phyloP scores from a whole-genome alignment of 2,113 vertebrate species.

The Indicator indicator region DNA sequence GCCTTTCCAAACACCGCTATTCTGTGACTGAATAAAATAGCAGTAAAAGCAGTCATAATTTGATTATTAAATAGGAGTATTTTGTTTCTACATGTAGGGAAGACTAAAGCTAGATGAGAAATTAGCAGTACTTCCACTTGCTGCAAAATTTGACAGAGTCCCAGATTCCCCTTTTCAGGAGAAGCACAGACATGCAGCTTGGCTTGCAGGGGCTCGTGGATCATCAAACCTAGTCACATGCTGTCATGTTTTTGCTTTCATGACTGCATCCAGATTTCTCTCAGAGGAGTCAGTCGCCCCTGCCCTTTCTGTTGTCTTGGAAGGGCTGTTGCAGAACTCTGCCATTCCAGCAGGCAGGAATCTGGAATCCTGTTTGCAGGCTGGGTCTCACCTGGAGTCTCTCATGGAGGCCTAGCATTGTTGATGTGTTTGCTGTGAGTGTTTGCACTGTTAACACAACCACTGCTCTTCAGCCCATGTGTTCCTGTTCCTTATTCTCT shows the following conservation, averaged over 20 bases:
- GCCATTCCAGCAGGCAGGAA: rapidly evolving
- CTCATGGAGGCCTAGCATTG: rapidly evolving
- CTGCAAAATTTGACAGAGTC: not conserved
- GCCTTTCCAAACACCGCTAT: no score
- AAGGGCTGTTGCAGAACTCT: not conserved
- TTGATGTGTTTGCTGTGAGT: not conserved
- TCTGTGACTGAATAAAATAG: not conserved
- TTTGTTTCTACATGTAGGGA: not conserved
- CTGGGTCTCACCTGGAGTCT: not conserved
- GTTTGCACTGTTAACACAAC: not conserved
- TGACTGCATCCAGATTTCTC: not conserved
- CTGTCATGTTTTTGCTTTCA: not conserved
- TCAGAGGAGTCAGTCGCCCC: not conserved
- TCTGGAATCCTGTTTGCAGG: not conserved
- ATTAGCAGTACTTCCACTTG: rapidly evolving
- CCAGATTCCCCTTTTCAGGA: not conserved
- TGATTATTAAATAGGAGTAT: not conserved
- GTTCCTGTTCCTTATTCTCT: not conserved
- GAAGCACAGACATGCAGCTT: not conserved
- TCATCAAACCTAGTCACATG: not conserved
- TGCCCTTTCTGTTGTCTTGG: rapidly evolving
- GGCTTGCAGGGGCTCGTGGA: not conserved
- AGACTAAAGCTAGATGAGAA: not conserved
- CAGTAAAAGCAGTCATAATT: not conserved
- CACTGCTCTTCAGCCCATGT: not conserved